These are phyloP conservation scores for Geotrypetes seraphini DNA, from an alignment of 2,797 vertebrate species.

Conservation along the genomic window DNA sequence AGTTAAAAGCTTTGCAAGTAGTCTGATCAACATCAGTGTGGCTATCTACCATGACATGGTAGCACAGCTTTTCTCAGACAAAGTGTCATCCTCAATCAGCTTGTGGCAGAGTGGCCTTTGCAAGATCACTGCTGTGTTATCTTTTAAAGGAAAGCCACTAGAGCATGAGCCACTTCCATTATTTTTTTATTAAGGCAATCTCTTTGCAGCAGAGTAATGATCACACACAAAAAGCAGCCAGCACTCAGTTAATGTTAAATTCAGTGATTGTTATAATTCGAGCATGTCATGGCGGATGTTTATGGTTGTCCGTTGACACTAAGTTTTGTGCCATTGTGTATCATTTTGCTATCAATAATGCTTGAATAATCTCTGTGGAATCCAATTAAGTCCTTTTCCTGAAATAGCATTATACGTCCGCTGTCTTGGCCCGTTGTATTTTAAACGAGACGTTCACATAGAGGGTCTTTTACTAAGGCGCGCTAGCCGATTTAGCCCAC, in stretches of 20 bases:
- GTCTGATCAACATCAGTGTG: neutral
- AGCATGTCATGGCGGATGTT: conserved; percentile 21
- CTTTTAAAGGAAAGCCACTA: conserved; percentile 29
- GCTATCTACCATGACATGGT: conserved; percentile 6
- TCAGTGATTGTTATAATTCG: conserved; percentile 28
- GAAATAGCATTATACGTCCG: conserved; percentile 44
- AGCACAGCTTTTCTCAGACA: neutral
- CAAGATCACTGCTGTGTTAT: conserved; percentile 15
- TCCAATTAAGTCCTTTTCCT: conserved; percentile 47
- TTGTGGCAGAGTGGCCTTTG: conserved; percentile 23
- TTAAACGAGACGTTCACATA: no score
- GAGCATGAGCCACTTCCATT: conserved; percentile 38
- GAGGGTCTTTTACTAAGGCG: no score
- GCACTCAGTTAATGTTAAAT: conserved; percentile 36
- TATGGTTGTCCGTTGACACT: conserved; percentile 30
- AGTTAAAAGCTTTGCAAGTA: conserved; percentile 1
- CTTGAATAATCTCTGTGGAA: conserved; percentile 37
- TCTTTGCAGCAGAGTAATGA: conserved; percentile 31
- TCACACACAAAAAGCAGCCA: conserved; percentile 24
- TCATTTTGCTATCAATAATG: conserved; percentile 32
- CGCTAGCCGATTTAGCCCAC: no score
- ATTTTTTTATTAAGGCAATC: no score
- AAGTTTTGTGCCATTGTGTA: conserved; percentile 26
- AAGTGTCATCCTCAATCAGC: conserved; percentile 22
- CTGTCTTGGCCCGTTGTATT: no score